These are phyloP conservation scores for Subacronicta megacephala DNA, from an alignment of 2,888 invertebrate genomes.

Conservation along the genomic window DNA sequence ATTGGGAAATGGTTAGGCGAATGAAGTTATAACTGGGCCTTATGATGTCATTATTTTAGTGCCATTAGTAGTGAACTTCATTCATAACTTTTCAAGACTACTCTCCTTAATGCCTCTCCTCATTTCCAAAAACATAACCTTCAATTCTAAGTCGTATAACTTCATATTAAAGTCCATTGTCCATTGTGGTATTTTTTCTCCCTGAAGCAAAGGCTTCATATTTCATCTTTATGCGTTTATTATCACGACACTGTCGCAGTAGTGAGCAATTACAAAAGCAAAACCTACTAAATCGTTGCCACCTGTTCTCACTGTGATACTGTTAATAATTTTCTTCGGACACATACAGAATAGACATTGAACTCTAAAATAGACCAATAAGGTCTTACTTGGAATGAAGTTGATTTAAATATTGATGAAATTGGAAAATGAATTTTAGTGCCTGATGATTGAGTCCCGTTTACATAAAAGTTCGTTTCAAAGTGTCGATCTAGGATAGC, in stretches of 20 bases:
- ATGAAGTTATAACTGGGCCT: too few species aligned
- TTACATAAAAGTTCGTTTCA: constrained; percentile 48
- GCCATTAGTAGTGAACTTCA: constrained; percentile 56
- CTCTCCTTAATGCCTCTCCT: too few species aligned
- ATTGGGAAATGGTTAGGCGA: too few species aligned
- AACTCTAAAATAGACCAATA: constrained; percentile 37
- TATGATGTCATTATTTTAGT: background rate
- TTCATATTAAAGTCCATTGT: constrained; percentile 6
- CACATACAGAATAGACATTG: constrained; percentile 44
- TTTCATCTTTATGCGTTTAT: constrained; percentile 72
- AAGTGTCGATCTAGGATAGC: constrained; percentile 76
- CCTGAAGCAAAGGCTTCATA: constrained; percentile 59
- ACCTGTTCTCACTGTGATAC: constrained; percentile 81
- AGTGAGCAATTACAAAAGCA: constrained; percentile 84
- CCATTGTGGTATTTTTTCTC: background rate
- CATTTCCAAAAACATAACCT: too few species aligned
- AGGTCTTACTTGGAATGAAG: constrained; percentile 54
- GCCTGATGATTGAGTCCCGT: constrained; percentile 48
- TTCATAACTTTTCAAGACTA: constrained; percentile 47
- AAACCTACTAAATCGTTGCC: constrained; percentile 79
- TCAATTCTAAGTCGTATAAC: constrained; percentile 18
- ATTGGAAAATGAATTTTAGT: constrained; percentile 57
- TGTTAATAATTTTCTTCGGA: constrained; percentile 75
- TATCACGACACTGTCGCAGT: constrained; percentile 75
- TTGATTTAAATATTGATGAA: constrained; percentile 20